phyloP scores from a whole-genome alignment of 2,888 invertebrate genomes.

The Cantharis nigra region DNA sequence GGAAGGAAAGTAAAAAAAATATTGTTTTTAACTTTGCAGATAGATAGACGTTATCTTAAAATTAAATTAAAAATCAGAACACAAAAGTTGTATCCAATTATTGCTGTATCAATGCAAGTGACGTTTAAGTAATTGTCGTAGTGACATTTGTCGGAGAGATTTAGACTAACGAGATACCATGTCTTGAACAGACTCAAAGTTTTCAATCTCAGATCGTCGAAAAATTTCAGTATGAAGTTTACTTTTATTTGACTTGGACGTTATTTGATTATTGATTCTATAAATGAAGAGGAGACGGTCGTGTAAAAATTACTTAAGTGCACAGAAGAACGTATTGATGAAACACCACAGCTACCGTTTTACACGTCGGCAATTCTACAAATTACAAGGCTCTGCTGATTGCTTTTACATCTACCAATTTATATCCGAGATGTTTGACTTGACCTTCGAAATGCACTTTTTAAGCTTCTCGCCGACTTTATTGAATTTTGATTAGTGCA shows the following conservation, averaged over 20 bases:
- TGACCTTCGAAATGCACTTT: conserved; percentile 21
- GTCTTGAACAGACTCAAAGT: conserved; percentile 31
- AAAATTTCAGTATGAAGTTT: conserved; percentile 4
- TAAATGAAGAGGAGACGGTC: conserved; percentile 12
- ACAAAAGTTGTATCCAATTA: conserved; percentile 52
- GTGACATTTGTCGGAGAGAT: conserved; percentile 39
- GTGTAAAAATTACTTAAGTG: conserved; percentile 15
- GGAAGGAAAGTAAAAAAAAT: conserved; percentile 7
- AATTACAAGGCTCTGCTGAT: conserved; percentile 28
- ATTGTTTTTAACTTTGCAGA: conserved; percentile 11
- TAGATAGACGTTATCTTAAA: conserved; percentile 35
- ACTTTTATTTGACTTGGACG: not conserved
- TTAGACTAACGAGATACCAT: conserved; percentile 33
- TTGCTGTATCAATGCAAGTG: conserved; percentile 53
- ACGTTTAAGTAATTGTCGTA: conserved; percentile 49
- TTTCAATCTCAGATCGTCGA: conserved; percentile 24
- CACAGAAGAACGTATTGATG: conserved; percentile 20
- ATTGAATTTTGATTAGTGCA: conserved; percentile 1
- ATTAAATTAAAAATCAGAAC: conserved; percentile 52
- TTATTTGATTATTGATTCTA: conserved; percentile 3
- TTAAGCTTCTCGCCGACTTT: conserved; percentile 21
- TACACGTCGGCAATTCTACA: conserved; percentile 31
- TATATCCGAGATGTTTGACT: conserved; percentile 20
- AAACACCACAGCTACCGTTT: conserved; percentile 26
- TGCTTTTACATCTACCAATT: conserved; percentile 28